Base-by-base conservation (phyloP, 2,797 vertebrate species). In the Enteromius treurensis region DNA sequence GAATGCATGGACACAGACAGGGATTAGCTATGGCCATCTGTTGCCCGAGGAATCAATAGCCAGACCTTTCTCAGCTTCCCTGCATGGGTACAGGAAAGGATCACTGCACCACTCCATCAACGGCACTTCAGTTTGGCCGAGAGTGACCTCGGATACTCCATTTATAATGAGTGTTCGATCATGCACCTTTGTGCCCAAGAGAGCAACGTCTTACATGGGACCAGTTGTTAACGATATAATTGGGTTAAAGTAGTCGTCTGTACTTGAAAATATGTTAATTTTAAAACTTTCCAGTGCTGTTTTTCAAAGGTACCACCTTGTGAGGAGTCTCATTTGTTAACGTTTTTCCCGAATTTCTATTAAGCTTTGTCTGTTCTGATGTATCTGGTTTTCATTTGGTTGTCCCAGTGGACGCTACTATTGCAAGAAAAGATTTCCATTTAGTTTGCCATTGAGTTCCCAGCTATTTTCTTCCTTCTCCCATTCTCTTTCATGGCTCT, bases 21-120 rank as follows among this genome's bases (percentile, higher is more conserved):
- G 82, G 83, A 87, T 84, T 84, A 78, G 68, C 69, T 77, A 32
- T 67, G 79, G 68, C 79, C 82, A 84, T 87, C 79, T 87, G 79
- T 76, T 87, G 82, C 32, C 74, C 19, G 14, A 49, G 62, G 53
- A 74, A 82, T 81, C 69, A 58, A 81, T 84, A 79, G 86, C 86
- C 82, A 87, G 74, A 73, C 79, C 83, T 82, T 84, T 84, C 83
- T 84, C 49, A 47, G 47, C 79, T 78, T 78, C 79, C 62, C 86
- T 74, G 55, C 49, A 65, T 82, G 84, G 53, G 80, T 23, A 79
- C 84, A 85, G 84, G 80, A 85, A 82, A 79, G 55, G 65, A 85
- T 73, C 75, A 55, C 58, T 73, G 60, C 67, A 73, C 67, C 68
- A 77, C 75, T 78, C 68, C 67, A 74, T 53, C 75, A 65, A 64